Percentiles rank a stretch among this genome's conserved stretches.
phyloP scores from a whole-genome alignment of 2,888 invertebrate genomes.

The Metellina segmentata region DNA sequence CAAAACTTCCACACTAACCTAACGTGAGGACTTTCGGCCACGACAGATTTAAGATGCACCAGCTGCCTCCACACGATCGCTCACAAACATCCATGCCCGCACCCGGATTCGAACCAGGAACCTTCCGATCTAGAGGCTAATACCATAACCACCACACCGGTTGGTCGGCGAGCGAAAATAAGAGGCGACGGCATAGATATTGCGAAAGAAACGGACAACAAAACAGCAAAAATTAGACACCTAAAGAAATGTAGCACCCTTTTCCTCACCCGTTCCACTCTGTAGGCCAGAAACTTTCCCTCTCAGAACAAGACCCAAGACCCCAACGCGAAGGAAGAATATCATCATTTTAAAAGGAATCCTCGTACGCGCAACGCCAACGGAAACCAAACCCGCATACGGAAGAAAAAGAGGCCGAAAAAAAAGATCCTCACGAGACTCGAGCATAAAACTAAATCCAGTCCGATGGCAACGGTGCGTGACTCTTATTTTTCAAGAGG shows the following conservation, averaged over 20 bases:
- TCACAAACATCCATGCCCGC: no score
- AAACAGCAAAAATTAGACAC: background rate
- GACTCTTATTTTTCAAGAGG: conserved; percentile 63
- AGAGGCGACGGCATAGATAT: background rate
- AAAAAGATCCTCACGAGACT: conserved; percentile 41
- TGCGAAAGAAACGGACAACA: background rate
- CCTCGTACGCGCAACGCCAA: conserved; percentile 52
- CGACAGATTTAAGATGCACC: no score
- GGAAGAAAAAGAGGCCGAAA: background rate
- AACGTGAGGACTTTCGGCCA: no score
- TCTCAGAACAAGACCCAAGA: background rate
- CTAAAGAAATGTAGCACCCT: background rate
- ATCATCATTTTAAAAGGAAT: conserved; percentile 65
- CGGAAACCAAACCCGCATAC: conserved; percentile 23
- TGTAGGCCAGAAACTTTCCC: background rate
- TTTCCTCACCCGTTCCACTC: background rate
- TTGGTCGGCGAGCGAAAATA: background rate
- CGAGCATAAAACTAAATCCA: conserved; percentile 53
- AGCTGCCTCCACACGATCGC: no score
- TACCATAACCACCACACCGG: no score
- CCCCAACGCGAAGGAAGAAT: background rate
- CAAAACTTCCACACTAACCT: no score
- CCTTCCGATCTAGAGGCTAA: no score
- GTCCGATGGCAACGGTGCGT: conserved; percentile 53
- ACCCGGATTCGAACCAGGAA: no score